A percentile compares a stretch with the other conserved stretches of the same genome.
Evolutionary conservation across 1,140 invertebrate genomes (phyloP).

Genomic region (Pantala flavescens): DNA sequence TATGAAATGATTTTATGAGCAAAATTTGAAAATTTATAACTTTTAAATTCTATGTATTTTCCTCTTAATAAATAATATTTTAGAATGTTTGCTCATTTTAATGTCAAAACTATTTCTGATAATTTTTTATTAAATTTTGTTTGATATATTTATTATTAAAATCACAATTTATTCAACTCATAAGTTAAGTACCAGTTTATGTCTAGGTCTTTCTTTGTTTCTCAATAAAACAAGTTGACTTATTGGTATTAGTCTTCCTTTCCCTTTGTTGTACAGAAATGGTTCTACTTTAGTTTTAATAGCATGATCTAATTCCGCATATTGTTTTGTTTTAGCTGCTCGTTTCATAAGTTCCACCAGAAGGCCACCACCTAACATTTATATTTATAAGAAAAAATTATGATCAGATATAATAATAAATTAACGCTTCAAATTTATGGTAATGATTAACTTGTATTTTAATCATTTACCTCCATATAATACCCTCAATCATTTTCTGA

Average conservation of each 20-base stretch:
- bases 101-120: no score
- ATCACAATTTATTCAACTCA: no score
- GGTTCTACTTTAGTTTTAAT: constrained; percentile 83
- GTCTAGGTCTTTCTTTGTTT: constrained; percentile 72
- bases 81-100: no score
- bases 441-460: no score
- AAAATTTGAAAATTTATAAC: no score
- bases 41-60: no score
- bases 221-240: constrained; percentile 73
- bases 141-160: constrained; percentile 11
- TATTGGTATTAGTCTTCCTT: constrained; percentile 79
- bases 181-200: constrained; percentile 66
- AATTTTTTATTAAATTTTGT: constrained; percentile 10
- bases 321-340: constrained; percentile 77
- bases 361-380: constrained; percentile 77
- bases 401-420: no score
- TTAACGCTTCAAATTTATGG: no score
- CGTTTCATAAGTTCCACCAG: constrained; percentile 90
- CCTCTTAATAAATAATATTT: no score
- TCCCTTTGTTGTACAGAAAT: constrained; percentile 87
- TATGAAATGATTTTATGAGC: no score
- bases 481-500: no score
- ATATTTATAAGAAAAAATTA: neutral
- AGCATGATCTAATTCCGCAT: constrained; percentile 76
- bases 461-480: no score